Evolutionary conservation across 2,888 invertebrate genomes (phyloP).

Genomic region (Drosophila neotestacea): DNA sequence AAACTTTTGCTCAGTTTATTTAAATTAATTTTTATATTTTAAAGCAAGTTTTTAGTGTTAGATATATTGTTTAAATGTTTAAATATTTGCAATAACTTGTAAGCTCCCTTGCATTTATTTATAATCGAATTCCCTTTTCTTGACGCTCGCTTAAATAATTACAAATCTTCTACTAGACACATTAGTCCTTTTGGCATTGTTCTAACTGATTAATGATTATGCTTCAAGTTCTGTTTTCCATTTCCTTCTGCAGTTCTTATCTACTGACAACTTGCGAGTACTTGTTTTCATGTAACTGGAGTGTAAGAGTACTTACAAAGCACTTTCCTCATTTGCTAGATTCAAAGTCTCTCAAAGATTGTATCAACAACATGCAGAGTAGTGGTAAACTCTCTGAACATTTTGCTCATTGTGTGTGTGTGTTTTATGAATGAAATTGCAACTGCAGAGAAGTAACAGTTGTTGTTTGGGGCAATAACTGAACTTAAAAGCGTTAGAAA

Average conservation of each 20-base stretch:
- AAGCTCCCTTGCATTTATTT: background rate
- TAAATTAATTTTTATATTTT: too few species aligned
- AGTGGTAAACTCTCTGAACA: conserved; percentile 7
- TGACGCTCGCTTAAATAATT: background rate
- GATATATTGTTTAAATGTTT: background rate
- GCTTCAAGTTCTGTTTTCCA: conserved; percentile 5
- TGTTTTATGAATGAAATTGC: conserved; percentile 41
- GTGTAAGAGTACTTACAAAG: conserved; percentile 4
- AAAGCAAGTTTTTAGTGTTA: too few species aligned
- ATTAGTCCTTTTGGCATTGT: background rate
- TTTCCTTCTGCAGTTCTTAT: conserved; percentile 6
- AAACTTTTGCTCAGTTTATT: background rate
- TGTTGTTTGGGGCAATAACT: conserved; percentile 35
- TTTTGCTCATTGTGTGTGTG: conserved; percentile 4
- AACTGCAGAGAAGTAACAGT: conserved; percentile 12
- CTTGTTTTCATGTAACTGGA: background rate
- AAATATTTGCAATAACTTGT: background rate
- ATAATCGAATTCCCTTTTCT: background rate
- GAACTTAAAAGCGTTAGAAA: conserved; percentile 40
- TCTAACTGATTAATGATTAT: conserved; percentile 15
- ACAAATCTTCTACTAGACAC: background rate
- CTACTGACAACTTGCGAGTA: conserved; percentile 3
- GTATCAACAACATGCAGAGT: conserved; percentile 25
- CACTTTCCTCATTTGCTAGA: conserved; percentile 11
- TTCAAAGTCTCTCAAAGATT: conserved; percentile 17